Conservation (phyloP, 2,797 vertebrate genomes). For the Alcedo quadribrachys region DNA sequence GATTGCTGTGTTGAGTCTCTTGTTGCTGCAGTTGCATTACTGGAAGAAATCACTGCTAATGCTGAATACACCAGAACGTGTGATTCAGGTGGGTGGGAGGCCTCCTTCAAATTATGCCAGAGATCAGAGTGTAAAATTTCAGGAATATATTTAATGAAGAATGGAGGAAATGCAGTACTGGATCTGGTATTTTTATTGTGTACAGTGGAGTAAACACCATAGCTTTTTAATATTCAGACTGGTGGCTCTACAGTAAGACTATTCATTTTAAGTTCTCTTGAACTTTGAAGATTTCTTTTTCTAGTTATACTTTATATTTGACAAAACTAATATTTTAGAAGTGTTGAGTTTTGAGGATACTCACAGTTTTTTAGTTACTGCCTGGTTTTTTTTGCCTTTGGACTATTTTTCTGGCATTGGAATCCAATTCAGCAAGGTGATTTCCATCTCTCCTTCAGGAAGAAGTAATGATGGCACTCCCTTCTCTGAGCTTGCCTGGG, state of each 20-base stretch:
- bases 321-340: neutral
- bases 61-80: neutral
- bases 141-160: neutral
- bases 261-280: neutral
- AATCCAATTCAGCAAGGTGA: neutral
- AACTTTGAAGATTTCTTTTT: neutral
- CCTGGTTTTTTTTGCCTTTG: neutral
- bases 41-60: neutral
- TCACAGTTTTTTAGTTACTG: neutral
- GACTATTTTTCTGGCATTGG: neutral
- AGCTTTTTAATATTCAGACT: neutral
- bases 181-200: neutral
- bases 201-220: neutral
- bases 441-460: neutral
- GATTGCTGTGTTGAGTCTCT: neutral
- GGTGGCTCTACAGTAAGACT: neutral
- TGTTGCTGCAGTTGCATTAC: neutral
- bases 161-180: neutral
- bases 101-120: neutral
- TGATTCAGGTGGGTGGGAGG: accelerated
- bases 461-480: neutral
- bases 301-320: neutral
- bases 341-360: neutral
- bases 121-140: neutral
- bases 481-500: neutral